Evolutionary conservation across 2,113 vertebrate genomes (phyloP), one percentile per base, ranked within the genome.

Genomic region (Cavia aperea): DNA sequence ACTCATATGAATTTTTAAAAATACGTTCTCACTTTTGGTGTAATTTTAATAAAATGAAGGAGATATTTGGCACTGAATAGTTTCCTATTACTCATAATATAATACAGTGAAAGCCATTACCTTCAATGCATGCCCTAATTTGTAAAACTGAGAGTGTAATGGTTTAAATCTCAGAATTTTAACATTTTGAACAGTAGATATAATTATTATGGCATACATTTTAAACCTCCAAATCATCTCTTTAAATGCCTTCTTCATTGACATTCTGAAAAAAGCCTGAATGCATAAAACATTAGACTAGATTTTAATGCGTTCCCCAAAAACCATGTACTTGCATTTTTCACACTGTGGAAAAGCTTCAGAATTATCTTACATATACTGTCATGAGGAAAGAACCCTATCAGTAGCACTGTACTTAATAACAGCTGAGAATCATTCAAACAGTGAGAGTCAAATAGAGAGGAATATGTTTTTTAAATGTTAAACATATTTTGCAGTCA

Each of bases 1-100:
- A 58, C 29, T 73, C 70, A 4, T 31, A 75, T 75, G 16, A 62
- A 91, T 81, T 75, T 82, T 78, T 81, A 90, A 84, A 83, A 86
- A 78, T 39, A 70, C 75, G 1, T 85, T 77, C 7, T 90, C 16
- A 77, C 19, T 86, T 73, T 91, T 68, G 56, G 24, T 88, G 58
- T 1, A 51, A 49, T 72, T 90, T 94, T 75, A 91, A 83, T 83
- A 90, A 90, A 91, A 90, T 90, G 1, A 87, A 91, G 29, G 23
- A 77, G 18, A 39, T 86, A 79, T 82, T 90, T 68, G 43, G 11
- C 26, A 78, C 18, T 82, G 33, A 91, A 21, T 62, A 21, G 7
- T 79, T 68, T 31, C 21, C 26, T 6, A 1, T 84, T 91, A 49
- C 49, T 8, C 24, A 21, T 39, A 51, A 33, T 81, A 78, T 54